Evolutionary conservation across 1,140 invertebrate species (phyloP).

Genomic region (Drosophila insularis): DNA sequence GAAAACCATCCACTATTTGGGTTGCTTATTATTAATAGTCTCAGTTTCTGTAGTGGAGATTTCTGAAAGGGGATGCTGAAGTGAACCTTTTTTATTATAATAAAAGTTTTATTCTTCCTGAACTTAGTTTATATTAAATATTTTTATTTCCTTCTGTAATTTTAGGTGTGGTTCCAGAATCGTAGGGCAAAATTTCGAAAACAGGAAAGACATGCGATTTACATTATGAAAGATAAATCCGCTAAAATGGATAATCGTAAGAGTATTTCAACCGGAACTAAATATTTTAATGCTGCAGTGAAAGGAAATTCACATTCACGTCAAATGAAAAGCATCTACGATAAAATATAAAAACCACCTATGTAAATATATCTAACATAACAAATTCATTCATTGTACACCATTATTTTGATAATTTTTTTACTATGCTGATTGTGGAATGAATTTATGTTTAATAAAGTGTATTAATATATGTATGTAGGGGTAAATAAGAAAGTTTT

Average conservation of each 20-base stretch:
- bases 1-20: too few relatives aligned
- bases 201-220: conserved; percentile 70
- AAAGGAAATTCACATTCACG: conserved; percentile 49
- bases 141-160: neutral
- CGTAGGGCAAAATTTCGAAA: conserved; percentile 69
- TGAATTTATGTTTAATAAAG: conserved; percentile 57
- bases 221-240: conserved; percentile 71
- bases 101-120: neutral
- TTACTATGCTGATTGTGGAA: conserved; percentile 45
- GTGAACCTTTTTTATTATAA: neutral
- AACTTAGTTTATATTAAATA: neutral
- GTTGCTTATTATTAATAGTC: too few relatives aligned
- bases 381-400: conserved; percentile 30
- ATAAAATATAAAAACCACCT: conserved; percentile 58
- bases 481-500: neutral
- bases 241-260: conserved; percentile 59
- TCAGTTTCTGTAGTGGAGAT: too few relatives aligned
- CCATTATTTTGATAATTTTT: conserved; percentile 58
- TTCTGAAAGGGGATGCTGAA: too few relatives aligned
- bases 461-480: conserved; percentile 44
- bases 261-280: conserved; percentile 38
- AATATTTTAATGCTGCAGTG: conserved; percentile 42
- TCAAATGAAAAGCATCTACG: conserved; percentile 68
- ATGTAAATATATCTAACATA: conserved; percentile 52
- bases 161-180: conserved; percentile 73